Evolutionary conservation across 2,797 vertebrate genomes (phyloP), one percentile per base, ranked within the genome.

Genomic region (Tangara arthus): DNA sequence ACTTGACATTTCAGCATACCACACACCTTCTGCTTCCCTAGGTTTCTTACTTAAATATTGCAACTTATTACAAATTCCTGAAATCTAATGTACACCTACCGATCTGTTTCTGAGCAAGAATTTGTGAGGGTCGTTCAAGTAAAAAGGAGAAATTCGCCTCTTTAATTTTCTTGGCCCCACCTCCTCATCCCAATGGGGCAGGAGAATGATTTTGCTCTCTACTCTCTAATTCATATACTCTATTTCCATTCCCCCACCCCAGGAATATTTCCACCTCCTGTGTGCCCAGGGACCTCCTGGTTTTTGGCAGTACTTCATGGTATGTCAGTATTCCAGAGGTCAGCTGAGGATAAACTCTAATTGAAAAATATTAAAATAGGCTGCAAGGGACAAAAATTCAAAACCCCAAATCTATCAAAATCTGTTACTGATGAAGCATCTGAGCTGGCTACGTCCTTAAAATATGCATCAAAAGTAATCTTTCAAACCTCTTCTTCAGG

Each of bases 311-410:
- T n/a, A 63, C 30, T 47, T 93, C 57, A n/a, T 10, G 46, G 44
- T 52, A 35, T 76, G 57, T 82, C 75, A 69, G 61, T 78, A 56
- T 78, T 87, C 14, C 57, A 95, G 81, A 87, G 91, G 83, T 94
- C 83, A 93, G 42, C 35, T 71, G 26, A 95, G 93, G 92, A 95
- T 76, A 95, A 83, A 76, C 9, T 46, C 44, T 61, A 69, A 88
- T 64, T 83, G 75, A 66, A 68, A 92, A 28, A 14, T 53, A 53
- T 53, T 76, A 80, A 88, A 91, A 69, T 46, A 89, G 83, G 28
- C 59, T 78, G 22, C 59, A 65, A 52, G 41, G 32, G 83, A 82
- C 72, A 88, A 88, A 94, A 88, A 87, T 42, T 78, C 28, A 57
- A 53, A 70, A 35, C 8, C 49, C 34, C 47, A 71, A 28, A 44